Base-by-base conservation (phyloP, 2,797 vertebrate genomes). In the Hozukius guyotensis region DNA sequence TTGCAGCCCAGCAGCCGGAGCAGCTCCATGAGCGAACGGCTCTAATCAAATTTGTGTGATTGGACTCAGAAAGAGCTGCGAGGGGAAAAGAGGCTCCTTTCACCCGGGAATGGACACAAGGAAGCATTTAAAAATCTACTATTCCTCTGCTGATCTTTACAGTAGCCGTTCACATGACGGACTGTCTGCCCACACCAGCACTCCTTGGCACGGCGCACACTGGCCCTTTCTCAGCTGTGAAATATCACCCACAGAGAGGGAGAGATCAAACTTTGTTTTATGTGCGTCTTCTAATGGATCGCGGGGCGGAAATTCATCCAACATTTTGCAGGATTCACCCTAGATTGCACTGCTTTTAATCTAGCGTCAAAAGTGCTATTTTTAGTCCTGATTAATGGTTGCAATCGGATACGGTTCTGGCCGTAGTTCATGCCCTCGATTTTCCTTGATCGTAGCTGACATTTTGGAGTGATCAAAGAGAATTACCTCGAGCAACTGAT, bases 21-120 rank as follows among this genome's bases (percentile, higher is more conserved):
- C 81, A 80, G 81, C 64, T 95, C 92, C 88, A 83, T 88, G 72
- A 92, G 90, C 92, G 85, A 95, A 93, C 72, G 27, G 46, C 88
- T 81, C 80, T 95, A 96, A 96, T 96, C 93, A 85, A 93, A 95
- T 96, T 93, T 93, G 92, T 92, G 92, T 90, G 91, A 95, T 92
- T 93, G 89, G 85, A 88, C 87, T 90, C 83, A 60, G 72, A 87
- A 91, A 89, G 82, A 84, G 70, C 77, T 59, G 53, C n/a, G 2
- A 71, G 57, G 82, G 78, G 87, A 82, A 89, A 89, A 93, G 87
- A 93, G 87, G 75, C 60, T 90, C 84, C 87, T 93, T 94, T 95
- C 87, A 93, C 80, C 16, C 72, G 12, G 66, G 79, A 79, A 75
- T 10, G 61, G 82, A 91, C 89, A 93, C 82, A 91, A 88, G 90